Evolutionary conservation across 1,140 invertebrate species (phyloP).

Genomic region (Drosophila melanogaster): DNA sequence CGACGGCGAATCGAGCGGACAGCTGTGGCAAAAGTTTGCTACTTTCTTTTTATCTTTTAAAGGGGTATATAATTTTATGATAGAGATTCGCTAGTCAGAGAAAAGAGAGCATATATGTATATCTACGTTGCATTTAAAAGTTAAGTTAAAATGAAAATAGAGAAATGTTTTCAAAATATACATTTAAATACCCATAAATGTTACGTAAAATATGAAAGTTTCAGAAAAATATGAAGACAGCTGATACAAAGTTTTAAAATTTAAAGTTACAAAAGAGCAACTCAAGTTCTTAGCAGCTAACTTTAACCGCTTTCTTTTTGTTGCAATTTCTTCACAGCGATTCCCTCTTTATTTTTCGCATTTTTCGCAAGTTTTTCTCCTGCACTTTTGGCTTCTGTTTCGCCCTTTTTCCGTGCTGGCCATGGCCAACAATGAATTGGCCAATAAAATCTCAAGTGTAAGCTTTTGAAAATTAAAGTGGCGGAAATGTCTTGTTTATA

Average conservation of each 20-base stretch:
- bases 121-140: too few species aligned
- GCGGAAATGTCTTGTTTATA: constrained; percentile 83
- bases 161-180: too few species aligned
- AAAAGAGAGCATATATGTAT: background rate
- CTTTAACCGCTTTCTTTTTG: constrained; percentile 18
- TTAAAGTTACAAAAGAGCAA: constrained; percentile 30
- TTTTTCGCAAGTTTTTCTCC: constrained; percentile 64
- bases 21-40: constrained; percentile 37
- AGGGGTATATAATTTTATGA: constrained; percentile 5
- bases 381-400: constrained; percentile 30
- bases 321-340: constrained; percentile 18
- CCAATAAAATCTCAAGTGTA: constrained; percentile 83
- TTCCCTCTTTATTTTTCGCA: constrained; percentile 18
- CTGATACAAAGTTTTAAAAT: background rate
- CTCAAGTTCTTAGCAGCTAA: constrained; percentile 4
- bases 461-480: constrained; percentile 83
- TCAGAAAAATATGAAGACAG: background rate
- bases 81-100: background rate
- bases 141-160: too few species aligned
- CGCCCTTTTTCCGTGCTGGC: constrained; percentile 6
- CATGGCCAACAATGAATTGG: constrained; percentile 80
- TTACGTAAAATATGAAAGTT: background rate
- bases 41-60: background rate
- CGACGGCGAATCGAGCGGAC: constrained; percentile 5
- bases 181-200: too few species aligned